Conservation (phyloP, 2,888 invertebrate species). For the Drosophila putrida region DNA sequence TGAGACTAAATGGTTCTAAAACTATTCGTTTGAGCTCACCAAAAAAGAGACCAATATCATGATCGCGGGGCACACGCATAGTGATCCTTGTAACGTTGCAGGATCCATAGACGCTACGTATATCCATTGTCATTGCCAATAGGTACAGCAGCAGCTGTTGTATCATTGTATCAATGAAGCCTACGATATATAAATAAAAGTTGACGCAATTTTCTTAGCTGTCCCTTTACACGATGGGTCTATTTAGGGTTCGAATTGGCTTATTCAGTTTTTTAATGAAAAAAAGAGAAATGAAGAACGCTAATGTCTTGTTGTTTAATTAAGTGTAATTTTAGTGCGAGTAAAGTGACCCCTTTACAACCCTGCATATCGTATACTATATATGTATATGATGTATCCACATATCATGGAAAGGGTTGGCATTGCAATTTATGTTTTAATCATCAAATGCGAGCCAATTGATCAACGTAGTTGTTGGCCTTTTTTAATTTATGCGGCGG, state of each 20-base stretch:
- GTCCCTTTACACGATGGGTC: conserved; percentile 5
- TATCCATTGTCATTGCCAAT: conserved; percentile 33
- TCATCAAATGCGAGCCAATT: conserved; percentile 76
- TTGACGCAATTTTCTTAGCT: conserved; percentile 29
- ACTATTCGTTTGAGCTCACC: conserved; percentile 61
- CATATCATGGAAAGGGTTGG: conserved; percentile 33
- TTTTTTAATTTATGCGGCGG: conserved; percentile 73
- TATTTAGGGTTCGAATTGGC: background rate
- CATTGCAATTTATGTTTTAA: conserved; percentile 79
- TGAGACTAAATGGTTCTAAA: background rate
- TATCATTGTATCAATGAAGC: conserved; percentile 59
- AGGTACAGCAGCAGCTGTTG: conserved; percentile 37
- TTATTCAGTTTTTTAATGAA: conserved; percentile 38
- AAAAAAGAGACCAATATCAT: conserved; percentile 83
- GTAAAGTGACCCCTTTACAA: conserved; percentile 56
- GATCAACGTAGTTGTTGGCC: conserved; percentile 64
- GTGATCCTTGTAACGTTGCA: conserved; percentile 62
- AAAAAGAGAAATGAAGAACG: conserved; percentile 66
- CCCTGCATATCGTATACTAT: conserved; percentile 24
- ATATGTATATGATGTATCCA: conserved; percentile 21
- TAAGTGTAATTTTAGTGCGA: conserved; percentile 83
- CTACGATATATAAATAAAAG: conserved; percentile 14
- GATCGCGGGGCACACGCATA: conserved; percentile 75
- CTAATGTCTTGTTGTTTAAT: conserved; percentile 84
- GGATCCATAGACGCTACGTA: conserved; percentile 20